These are phyloP conservation scores for Phyllostomus discolor DNA, from an alignment of 2,113 vertebrate species.

Conservation along the genomic window DNA sequence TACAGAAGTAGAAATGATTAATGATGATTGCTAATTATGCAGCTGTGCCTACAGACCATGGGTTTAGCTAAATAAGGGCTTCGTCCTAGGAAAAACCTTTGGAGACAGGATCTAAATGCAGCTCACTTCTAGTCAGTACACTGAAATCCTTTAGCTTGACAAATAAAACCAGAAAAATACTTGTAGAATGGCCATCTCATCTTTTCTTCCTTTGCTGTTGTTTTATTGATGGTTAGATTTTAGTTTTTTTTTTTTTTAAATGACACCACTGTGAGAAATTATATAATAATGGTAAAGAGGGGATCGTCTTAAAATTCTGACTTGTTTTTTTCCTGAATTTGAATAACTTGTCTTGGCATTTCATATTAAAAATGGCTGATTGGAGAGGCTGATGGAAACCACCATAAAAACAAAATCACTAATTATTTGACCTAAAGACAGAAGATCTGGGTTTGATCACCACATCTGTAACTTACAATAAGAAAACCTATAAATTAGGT, in stretches of 20 bases:
- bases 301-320: not conserved
- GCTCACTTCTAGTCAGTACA: not conserved
- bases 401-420: not conserved
- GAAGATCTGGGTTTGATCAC: not conserved
- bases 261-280: not conserved
- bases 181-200: not conserved
- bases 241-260: not conserved
- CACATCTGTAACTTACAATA: not conserved
- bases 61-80: not conserved
- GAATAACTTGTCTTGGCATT: not conserved
- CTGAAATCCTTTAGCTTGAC: not conserved
- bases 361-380: slow-evolving; percentile 9
- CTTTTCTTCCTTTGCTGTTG: not conserved
- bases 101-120: not conserved
- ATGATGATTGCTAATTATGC: slow-evolving; percentile 73
- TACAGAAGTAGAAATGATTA: slow-evolving; percentile 77
- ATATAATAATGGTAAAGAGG: not conserved
- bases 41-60: slow-evolving; percentile 54
- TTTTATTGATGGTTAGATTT: slow-evolving; percentile 13
- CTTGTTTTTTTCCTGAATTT: not conserved
- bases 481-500: not conserved
- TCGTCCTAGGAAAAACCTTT: not conserved
- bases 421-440: not conserved
- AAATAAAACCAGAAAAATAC: not conserved
- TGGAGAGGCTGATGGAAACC: not conserved